Percentiles rank a stretch among this genome's conserved stretches.
These are phyloP conservation scores for Drosophila affinis DNA, from an alignment of 2,888 invertebrate genomes.

Conservation along the genomic window DNA sequence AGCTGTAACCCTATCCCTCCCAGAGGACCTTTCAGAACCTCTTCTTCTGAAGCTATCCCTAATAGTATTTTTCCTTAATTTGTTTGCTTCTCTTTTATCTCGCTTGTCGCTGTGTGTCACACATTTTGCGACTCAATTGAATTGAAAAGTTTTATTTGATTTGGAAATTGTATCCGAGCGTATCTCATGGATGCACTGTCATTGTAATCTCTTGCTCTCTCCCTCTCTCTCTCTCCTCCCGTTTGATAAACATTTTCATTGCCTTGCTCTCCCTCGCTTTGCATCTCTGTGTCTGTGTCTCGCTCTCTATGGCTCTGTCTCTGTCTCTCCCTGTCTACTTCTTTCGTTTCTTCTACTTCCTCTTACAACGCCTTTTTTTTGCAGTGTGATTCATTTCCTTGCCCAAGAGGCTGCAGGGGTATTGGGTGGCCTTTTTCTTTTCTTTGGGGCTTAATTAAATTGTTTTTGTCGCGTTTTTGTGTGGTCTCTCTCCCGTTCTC, in stretches of 20 bases:
- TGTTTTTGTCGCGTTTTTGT: slow-evolving; percentile 35
- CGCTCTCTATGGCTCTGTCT: slow-evolving; percentile 2
- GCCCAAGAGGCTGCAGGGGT: neutral
- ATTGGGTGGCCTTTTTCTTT: neutral
- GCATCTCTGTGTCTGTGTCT: slow-evolving; percentile 11
- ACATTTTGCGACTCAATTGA: slow-evolving; percentile 12
- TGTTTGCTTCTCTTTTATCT: neutral
- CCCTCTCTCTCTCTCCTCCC: slow-evolving; percentile 29
- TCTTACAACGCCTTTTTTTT: slow-evolving; percentile 51
- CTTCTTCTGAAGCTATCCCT: neutral
- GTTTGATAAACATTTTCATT: slow-evolving; percentile 50
- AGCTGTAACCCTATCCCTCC: too few species aligned
- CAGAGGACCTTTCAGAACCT: neutral
- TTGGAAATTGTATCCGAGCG: slow-evolving; percentile 30
- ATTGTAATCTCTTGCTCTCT: slow-evolving; percentile 36
- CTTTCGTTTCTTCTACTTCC: slow-evolving; percentile 36
- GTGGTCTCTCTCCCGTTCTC: neutral
- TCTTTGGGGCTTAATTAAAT: slow-evolving; percentile 49
- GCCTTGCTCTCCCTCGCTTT: slow-evolving; percentile 23
- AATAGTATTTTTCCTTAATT: slow-evolving; percentile 1
- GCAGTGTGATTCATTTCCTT: slow-evolving; percentile 57
- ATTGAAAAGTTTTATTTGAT: slow-evolving; percentile 34
- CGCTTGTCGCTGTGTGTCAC: neutral
- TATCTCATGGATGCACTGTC: slow-evolving; percentile 34
- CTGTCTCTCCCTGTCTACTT: neutral